A percentile compares a stretch with the other conserved stretches of the same genome.
Evolutionary conservation across 2,888 invertebrate genomes (phyloP).

Genomic region (Acleris emargana): DNA sequence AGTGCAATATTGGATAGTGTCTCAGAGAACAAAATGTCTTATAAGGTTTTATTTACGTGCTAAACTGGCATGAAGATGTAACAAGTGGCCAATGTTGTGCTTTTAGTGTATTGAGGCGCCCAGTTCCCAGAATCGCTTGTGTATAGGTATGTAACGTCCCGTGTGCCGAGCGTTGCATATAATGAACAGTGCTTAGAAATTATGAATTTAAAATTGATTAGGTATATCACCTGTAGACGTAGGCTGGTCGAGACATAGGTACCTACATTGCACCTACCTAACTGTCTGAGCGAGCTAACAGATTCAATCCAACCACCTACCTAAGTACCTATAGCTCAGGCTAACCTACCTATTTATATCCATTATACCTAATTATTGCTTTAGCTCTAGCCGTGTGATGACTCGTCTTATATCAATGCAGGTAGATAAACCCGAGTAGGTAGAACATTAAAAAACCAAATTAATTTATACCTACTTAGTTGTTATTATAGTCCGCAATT

Average conservation of each 20-base stretch:
- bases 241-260: not conserved
- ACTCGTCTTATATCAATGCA: too few relatives aligned
- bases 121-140: constrained; percentile 67
- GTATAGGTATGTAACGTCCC: constrained; percentile 60
- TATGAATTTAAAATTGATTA: constrained; percentile 30
- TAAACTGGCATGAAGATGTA: constrained; percentile 47
- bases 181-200: constrained; percentile 52
- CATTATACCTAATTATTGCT: too few relatives aligned
- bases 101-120: constrained; percentile 60
- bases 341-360: too few relatives aligned
- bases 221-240: constrained; percentile 6
- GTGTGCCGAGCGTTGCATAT: constrained; percentile 63
- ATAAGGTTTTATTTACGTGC: constrained; percentile 41
- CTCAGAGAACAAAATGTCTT: constrained; percentile 5
- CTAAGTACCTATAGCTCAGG: too few relatives aligned
- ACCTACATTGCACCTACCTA: not conserved
- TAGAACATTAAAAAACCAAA: too few relatives aligned
- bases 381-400: too few relatives aligned
- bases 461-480: too few relatives aligned
- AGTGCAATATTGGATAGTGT: constrained; percentile 11
- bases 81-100: constrained; percentile 44
- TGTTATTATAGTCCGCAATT: too few relatives aligned
- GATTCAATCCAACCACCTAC: too few relatives aligned
- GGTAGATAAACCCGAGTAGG: too few relatives aligned
- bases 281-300: too few relatives aligned